These are phyloP conservation scores for Psittacus erithacus DNA, from an alignment of 2,113 vertebrate genomes.

Conservation along the genomic window DNA sequence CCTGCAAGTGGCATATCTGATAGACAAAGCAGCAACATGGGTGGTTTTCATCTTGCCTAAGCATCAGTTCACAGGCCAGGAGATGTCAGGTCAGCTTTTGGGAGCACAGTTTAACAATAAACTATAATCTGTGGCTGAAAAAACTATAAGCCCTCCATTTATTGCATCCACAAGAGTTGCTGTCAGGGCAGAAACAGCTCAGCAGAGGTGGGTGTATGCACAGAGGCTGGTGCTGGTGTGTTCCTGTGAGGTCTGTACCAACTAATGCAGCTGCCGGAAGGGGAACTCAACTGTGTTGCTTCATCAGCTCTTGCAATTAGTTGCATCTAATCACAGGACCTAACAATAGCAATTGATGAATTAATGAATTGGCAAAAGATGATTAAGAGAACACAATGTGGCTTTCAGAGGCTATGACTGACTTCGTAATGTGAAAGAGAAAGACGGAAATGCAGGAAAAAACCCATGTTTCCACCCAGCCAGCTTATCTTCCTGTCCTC, in stretches of 20 bases:
- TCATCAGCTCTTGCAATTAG: neutral
- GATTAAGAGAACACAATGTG: neutral
- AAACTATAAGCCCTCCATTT: neutral
- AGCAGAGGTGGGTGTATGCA: neutral
- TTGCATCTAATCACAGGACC: neutral
- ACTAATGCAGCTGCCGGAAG: neutral
- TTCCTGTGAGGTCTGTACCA: neutral
- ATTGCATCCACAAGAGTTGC: neutral
- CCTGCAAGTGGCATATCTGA: neutral
- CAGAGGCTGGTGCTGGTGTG: neutral
- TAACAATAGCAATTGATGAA: neutral
- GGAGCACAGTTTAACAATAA: neutral
- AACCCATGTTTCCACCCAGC: neutral
- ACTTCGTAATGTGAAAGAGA: neutral
- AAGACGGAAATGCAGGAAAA: neutral
- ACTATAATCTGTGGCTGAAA: neutral
- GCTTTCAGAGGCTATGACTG: neutral
- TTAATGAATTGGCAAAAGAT: neutral
- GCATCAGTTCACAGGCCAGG: fast-evolving
- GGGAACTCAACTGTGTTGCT: neutral
- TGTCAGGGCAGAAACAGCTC: neutral
- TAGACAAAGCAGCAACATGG: neutral
- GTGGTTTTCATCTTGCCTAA: neutral
- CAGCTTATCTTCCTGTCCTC: neutral
- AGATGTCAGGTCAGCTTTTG: neutral